Evolutionary conservation across 1,140 invertebrate species (phyloP).

Genomic region (Augochlora pura): DNA sequence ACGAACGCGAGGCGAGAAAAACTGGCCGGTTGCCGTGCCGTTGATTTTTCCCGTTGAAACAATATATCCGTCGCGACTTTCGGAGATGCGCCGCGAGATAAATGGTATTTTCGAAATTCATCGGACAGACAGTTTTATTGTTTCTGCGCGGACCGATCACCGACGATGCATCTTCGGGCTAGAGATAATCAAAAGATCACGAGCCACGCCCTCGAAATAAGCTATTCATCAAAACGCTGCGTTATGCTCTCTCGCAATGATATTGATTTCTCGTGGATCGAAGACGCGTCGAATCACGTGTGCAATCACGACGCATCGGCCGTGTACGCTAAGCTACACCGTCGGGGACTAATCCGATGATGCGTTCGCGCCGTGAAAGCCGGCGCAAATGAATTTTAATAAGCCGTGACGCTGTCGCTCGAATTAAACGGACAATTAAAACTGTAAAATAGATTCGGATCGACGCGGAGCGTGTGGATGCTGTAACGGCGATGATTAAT

Average conservation of each 20-base stretch:
- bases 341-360: conserved; percentile 4
- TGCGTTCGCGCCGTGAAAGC: background rate
- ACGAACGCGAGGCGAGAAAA: no score
- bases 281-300: conserved; percentile 27
- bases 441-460: no score
- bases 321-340: background rate
- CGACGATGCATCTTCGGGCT: background rate
- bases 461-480: background rate
- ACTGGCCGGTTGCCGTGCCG: no score
- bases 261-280: conserved; percentile 5
- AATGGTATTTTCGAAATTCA: background rate
- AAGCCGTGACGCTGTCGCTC: background rate
- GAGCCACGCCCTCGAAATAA: conserved; percentile 4
- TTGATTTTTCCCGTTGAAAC: no score
- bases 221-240: conserved; percentile 15
- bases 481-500: background rate
- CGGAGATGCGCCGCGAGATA: no score
- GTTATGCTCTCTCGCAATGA: conserved; percentile 21
- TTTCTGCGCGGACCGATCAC: background rate
- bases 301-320: conserved; percentile 5
- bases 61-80: background rate
- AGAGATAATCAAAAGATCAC: conserved; percentile 38
- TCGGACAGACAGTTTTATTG: background rate
- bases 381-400: background rate
- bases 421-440: no score